Evolutionary conservation across 2,888 invertebrate genomes (phyloP), one percentile per base, ranked within the genome.

Genomic region (Volucella bombylans): DNA sequence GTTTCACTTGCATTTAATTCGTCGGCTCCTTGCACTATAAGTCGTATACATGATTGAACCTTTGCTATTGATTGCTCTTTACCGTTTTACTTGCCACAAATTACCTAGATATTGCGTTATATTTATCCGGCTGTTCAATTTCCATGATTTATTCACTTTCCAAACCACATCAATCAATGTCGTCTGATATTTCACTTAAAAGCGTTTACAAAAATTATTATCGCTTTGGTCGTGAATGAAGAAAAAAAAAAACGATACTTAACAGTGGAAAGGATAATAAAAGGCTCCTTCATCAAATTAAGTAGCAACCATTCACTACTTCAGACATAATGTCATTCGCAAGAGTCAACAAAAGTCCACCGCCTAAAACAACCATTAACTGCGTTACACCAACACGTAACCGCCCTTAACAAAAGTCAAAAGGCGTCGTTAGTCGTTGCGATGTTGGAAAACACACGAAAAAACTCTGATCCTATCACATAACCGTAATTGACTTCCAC

Each of bases 131-230:
- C 23, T 23, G 23, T 14, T 39, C 55, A 55, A 1, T 15, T 54
- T 15, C 52, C 61, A 54, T 57, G 41, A 69, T 38, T 71, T 57
- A 57, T 61, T 59, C 38, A 47, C 23, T 10, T 9, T 11, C 8
- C 15, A 11, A 43, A 47, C 39, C 39, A 55, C 52, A 73, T 80
- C 73, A 12, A 74, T 80, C 73, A 81, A 69, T 50, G 68, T 62
- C 61, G 47, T 68, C 67, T 67, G 47, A 15, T 41, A 47, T 49
- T 14, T 65, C 14, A 59, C 38, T 50, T 68, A 54, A 12, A 8
- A 52, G 3, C 49, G 18, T 50, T 57, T 73, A 11, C 41, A 69
- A 64, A 55, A 74, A 64, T 67, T 45, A 79, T 71, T 41, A 23
- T 43, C 41, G 62, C 23, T 57, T 54, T 23, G 49, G 39, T 49